phyloP scores from a whole-genome alignment of 2,797 vertebrate genomes.

The Microchirus variegatus region DNA sequence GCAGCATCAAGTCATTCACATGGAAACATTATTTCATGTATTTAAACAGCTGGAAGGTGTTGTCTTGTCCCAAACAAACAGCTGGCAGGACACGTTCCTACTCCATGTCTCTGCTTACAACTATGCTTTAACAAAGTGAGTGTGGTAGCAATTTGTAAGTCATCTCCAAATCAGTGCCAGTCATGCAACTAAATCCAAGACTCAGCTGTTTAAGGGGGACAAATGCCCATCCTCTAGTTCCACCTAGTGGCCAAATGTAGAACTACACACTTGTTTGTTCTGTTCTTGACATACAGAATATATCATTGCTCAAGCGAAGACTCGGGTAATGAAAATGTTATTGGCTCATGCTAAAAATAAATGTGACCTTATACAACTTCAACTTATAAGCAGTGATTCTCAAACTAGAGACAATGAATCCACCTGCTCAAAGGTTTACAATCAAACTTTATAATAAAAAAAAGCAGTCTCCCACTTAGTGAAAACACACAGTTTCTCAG shows the following conservation, averaged over 20 bases:
- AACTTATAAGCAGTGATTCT: not conserved
- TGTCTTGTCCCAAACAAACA: constrained; percentile 68
- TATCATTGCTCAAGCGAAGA: not conserved
- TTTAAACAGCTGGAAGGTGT: constrained; percentile 72
- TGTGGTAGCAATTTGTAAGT: constrained; percentile 54
- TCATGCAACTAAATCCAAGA: constrained; percentile 37
- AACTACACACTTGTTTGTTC: constrained; percentile 11
- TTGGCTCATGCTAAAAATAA: not conserved
- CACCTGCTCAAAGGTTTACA: constrained; percentile 10
- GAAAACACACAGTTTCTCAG: constrained; percentile 6
- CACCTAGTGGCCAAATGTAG: constrained; percentile 60
- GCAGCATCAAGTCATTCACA: constrained; percentile 61
- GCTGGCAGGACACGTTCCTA: constrained; percentile 58
- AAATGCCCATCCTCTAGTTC: constrained; percentile 59
- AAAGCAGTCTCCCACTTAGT: not conserved
- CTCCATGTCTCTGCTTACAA: constrained; percentile 44
- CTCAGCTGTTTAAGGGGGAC: not conserved
- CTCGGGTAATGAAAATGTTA: not conserved
- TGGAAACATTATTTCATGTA: constrained; percentile 68
- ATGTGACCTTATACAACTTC: not conserved
- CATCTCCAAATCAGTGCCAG: constrained; percentile 37
- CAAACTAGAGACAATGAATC: not conserved
- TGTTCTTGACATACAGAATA: not conserved
- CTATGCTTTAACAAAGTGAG: constrained; percentile 52
- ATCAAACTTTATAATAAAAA: constrained; percentile 1